A percentile compares a stretch with the other conserved stretches of the same genome.
Conservation (phyloP, 2,888 invertebrate genomes). For the Acrocera orbiculus region DNA sequence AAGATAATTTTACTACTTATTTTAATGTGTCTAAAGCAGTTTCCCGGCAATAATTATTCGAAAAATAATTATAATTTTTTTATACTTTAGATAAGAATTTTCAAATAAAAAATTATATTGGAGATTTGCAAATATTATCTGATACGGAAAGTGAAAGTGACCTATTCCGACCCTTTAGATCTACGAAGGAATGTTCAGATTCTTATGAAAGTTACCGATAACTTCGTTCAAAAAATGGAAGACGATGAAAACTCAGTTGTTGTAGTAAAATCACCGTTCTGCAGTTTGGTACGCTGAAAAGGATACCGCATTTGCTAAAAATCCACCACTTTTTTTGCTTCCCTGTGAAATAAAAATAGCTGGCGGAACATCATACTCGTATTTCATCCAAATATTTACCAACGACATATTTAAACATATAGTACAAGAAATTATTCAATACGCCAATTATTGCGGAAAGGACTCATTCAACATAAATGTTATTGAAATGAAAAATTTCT, state of each 20-base stretch:
- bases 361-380: background rate
- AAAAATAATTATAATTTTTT: no score
- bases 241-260: slow-evolving; percentile 1
- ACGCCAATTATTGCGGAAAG: background rate
- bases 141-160: slow-evolving; percentile 2
- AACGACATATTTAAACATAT: slow-evolving; percentile 1
- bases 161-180: slow-evolving; percentile 1
- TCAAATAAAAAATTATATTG: background rate
- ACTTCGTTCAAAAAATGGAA: no score
- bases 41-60: no score
- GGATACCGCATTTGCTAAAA: background rate
- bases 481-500: slow-evolving; percentile 1
- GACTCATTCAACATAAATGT: slow-evolving; percentile 2
- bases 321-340: background rate
- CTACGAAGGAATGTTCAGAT: slow-evolving; percentile 1
- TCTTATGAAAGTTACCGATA: background rate
- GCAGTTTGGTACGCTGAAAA: background rate
- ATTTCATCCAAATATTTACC: slow-evolving; percentile 3
- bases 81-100: background rate
- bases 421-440: slow-evolving; percentile 1
- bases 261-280: background rate
- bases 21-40: no score
- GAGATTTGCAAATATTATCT: slow-evolving; percentile 2
- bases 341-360: background rate
- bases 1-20: no score